Evolutionary conservation across 2,797 vertebrate species (phyloP).

Genomic region (Sphenopsis melanotis): DNA sequence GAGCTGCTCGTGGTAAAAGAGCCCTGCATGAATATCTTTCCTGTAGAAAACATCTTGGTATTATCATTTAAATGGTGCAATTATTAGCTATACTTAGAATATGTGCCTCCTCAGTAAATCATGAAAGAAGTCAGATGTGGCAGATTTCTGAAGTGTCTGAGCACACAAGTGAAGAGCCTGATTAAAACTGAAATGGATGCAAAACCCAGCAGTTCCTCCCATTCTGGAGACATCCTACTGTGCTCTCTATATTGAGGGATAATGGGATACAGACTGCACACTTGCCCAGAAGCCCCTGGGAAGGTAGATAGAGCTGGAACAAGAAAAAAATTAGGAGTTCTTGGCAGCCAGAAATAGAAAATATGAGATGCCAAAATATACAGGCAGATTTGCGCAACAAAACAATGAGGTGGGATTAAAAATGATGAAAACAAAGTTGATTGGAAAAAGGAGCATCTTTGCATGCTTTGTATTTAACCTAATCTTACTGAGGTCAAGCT

Average conservation of each 20-base stretch:
- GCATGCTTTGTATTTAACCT: background rate
- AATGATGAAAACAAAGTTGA: background rate
- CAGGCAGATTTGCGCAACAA: background rate
- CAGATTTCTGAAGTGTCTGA: conserved; percentile 29
- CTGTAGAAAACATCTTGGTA: conserved; percentile 47
- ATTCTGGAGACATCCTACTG: background rate
- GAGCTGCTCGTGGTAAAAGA: background rate
- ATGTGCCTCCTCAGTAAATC: conserved; percentile 35
- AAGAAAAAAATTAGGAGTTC: background rate
- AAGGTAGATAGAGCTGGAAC: background rate
- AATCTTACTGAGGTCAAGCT: background rate
- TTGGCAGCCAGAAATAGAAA: background rate
- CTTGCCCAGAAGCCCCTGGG: background rate
- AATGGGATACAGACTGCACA: background rate
- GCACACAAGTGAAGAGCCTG: background rate
- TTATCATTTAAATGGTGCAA: conserved; percentile 63
- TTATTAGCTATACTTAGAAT: conserved; percentile 44
- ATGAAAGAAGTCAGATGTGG: conserved; percentile 37
- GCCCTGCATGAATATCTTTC: background rate
- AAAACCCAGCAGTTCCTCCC: background rate
- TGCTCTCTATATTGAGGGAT: background rate
- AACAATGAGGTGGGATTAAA: background rate
- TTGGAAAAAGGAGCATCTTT: background rate
- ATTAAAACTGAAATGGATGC: conserved; percentile 19
- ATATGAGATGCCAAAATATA: background rate